Conservation (phyloP, 2,888 invertebrate species). For the Acanthacorydalis orientalis region DNA sequence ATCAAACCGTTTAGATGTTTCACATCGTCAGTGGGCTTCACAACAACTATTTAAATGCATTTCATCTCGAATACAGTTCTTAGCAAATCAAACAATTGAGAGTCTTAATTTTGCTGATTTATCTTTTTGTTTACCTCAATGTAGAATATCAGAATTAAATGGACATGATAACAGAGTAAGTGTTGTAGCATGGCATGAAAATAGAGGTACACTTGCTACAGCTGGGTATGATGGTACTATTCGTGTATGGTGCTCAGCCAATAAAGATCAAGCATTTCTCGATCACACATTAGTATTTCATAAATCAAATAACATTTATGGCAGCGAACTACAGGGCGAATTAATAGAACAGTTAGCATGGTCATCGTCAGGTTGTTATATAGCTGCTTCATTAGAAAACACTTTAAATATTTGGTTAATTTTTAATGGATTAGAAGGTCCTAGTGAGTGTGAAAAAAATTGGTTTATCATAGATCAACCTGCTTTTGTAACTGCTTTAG, state of each 20-base stretch:
- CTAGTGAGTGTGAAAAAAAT: conserved; percentile 16
- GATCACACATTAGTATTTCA: conserved; percentile 37
- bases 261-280: conserved; percentile 21
- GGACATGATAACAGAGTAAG: conserved; percentile 37
- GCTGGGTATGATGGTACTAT: conserved; percentile 45
- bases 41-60: conserved; percentile 37
- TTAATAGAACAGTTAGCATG: conserved; percentile 30
- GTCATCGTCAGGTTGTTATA: conserved; percentile 33
- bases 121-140: conserved; percentile 25
- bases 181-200: conserved; percentile 27
- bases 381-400: conserved; percentile 38
- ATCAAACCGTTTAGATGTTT: conserved; percentile 31
- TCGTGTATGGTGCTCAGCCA: conserved; percentile 33
- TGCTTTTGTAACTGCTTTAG: conserved; percentile 29
- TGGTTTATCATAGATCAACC: conserved; percentile 28
- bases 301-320: conserved; percentile 28
- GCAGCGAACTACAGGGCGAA: conserved; percentile 32
- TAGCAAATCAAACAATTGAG: conserved; percentile 21
- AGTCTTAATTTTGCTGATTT: conserved; percentile 33
- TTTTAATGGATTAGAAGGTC: conserved; percentile 20
- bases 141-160: conserved; percentile 25
- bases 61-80: conserved; percentile 19
- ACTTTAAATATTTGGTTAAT: conserved; percentile 39
- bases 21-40: conserved; percentile 40
- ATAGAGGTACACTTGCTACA: conserved; percentile 31